These are phyloP conservation scores for Phaonia tiefii DNA, from an alignment of 2,888 invertebrate genomes.

Conservation along the genomic window DNA sequence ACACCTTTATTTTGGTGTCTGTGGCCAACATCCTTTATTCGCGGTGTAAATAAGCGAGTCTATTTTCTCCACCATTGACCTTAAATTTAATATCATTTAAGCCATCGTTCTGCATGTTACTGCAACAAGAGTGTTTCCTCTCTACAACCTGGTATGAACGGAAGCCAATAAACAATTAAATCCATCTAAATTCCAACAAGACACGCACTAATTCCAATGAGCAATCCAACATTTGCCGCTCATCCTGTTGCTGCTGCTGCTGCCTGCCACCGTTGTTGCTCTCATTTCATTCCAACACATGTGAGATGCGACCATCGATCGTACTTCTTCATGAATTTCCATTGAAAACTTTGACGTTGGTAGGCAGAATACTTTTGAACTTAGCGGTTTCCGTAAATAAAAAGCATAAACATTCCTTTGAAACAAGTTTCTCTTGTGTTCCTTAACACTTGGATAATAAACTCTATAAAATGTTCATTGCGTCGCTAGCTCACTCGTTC, in stretches of 20 bases:
- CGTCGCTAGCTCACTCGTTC: not conserved
- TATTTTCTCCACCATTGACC: not conserved
- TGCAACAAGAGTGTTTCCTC: not conserved
- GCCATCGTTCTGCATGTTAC: not conserved
- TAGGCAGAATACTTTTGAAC: conserved; percentile 62
- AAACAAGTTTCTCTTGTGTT: conserved; percentile 58
- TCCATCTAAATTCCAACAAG: conserved; percentile 61
- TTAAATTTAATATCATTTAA: conserved; percentile 2
- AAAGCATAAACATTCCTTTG: conserved; percentile 58
- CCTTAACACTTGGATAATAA: conserved; percentile 63
- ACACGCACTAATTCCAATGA: conserved; percentile 65
- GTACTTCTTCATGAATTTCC: not conserved
- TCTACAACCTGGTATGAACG: conserved; percentile 62
- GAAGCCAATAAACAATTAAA: conserved; percentile 67
- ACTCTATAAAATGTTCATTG: conserved; percentile 43
- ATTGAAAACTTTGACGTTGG: not conserved
- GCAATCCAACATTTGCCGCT: conserved; percentile 41
- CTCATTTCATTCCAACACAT: not conserved
- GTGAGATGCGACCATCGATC: not conserved
- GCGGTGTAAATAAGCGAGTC: not conserved
- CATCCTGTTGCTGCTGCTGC: conserved; percentile 35
- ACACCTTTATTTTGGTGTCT: not conserved
- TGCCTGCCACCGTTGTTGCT: not conserved
- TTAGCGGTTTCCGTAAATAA: conserved; percentile 53
- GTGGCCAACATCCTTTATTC: not conserved